Percentiles rank a stretch among this genome's conserved stretches.
Conservation (phyloP, 92 coral and sea anemone genomes). For the Porites lobata region DNA sequence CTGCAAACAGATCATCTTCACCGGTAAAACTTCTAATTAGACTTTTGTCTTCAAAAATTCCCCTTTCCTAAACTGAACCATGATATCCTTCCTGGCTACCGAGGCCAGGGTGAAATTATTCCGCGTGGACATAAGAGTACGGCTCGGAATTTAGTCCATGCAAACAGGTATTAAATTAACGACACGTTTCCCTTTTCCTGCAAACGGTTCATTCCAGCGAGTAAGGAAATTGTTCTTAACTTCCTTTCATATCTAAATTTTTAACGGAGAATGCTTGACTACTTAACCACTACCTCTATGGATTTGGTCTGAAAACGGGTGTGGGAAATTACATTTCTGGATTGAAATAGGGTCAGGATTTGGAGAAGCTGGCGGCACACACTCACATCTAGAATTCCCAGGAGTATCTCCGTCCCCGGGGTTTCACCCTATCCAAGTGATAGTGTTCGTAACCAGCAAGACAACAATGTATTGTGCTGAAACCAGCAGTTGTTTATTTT, state of each 20-base stretch:
- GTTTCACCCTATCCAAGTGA: background rate
- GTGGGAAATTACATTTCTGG: too few relatives aligned
- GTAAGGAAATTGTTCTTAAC: constrained; percentile 7
- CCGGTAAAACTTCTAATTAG: background rate
- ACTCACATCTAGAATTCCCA: background rate
- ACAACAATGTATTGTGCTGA: background rate
- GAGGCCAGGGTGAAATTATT: background rate
- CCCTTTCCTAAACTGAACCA: too few relatives aligned
- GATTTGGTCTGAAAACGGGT: background rate
- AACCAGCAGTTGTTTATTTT: background rate
- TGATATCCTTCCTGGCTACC: too few relatives aligned
- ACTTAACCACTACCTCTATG: constrained; percentile 4
- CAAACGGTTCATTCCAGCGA: background rate
- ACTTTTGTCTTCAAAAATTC: background rate
- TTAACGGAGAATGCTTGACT: background rate
- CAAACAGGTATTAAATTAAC: background rate
- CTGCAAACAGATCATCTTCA: constrained; percentile 7
- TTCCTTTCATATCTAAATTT: constrained; percentile 2
- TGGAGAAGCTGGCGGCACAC: background rate
- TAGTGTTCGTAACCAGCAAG: constrained; percentile 1
- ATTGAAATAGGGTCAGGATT: too few relatives aligned
- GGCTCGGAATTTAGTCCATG: constrained; percentile 4
- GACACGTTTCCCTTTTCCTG: too few relatives aligned
- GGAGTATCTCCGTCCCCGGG: background rate
- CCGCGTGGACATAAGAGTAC: background rate